Percentiles rank a stretch among this genome's conserved stretches.
Conservation (phyloP, 2,797 vertebrate species). For the Chromis chromis region DNA sequence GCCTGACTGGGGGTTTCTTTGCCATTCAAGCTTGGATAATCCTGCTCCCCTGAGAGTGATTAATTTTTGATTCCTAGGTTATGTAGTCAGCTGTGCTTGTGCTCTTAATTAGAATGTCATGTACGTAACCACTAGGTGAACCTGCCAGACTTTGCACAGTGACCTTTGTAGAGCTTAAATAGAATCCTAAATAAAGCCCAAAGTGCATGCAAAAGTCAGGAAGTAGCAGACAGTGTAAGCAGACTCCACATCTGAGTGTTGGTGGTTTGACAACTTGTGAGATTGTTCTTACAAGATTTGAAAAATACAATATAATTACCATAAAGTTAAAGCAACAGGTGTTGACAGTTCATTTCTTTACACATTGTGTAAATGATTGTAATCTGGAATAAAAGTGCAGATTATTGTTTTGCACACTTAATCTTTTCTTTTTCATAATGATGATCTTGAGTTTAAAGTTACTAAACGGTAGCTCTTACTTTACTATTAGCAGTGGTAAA, state of each 20-base stretch:
- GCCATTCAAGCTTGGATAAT: conserved; percentile 70
- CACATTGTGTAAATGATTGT: no score
- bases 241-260: conserved; percentile 3
- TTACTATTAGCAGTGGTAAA: no score
- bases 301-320: background rate
- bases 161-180: conserved; percentile 74
- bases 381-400: no score
- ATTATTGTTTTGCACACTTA: no score
- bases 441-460: no score
- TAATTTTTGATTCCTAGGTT: conserved; percentile 74
- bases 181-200: conserved; percentile 56
- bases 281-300: background rate
- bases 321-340: no score
- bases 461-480: no score
- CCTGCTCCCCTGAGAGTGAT: conserved; percentile 75
- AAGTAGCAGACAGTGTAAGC: conserved; percentile 1
- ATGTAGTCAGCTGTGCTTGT: conserved; percentile 69
- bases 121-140: conserved; percentile 63
- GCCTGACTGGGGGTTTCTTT: conserved; percentile 71
- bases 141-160: conserved; percentile 58
- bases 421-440: no score
- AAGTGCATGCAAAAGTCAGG: conserved; percentile 40
- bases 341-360: no score
- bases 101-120: conserved; percentile 79
- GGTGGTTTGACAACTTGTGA: background rate